Evolutionary conservation across 2,797 vertebrate genomes (phyloP).

Genomic region (Gymnothorax javanicus): DNA sequence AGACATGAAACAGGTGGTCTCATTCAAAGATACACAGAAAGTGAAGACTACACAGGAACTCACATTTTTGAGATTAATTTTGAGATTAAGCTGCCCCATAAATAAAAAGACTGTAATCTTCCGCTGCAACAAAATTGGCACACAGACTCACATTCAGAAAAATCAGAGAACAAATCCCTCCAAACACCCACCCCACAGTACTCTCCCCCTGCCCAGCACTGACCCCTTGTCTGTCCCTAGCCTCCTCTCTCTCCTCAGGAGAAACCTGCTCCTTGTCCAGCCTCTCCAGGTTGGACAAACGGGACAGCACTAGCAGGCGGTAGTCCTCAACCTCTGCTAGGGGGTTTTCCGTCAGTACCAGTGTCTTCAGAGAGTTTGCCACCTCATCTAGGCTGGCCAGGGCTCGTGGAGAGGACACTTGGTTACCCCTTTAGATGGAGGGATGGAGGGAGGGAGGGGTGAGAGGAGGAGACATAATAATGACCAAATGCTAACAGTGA

Average conservation of each 20-base stretch:
- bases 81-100: no score
- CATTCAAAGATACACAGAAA: neutral
- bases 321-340: constrained; percentile 71
- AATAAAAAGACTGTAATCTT: neutral
- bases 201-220: neutral
- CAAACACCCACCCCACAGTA: neutral
- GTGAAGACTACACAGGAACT: neutral
- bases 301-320: constrained; percentile 71
- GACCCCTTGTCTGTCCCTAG: constrained; percentile 61
- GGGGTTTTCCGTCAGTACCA: constrained; percentile 86
- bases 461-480: neutral
- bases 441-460: neutral
- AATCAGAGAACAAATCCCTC: neutral
- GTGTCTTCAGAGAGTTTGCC: constrained; percentile 69
- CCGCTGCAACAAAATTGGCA: neutral
- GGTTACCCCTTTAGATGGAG: constrained; percentile 75
- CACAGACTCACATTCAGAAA: neutral
- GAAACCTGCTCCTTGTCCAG: constrained; percentile 83
- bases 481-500: neutral
- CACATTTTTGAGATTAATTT: neutral
- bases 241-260: constrained; percentile 75
- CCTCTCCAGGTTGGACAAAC: constrained; percentile 75
- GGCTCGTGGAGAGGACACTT: constrained; percentile 64
- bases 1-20: neutral
- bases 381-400: constrained; percentile 71